These are phyloP conservation scores for Micromesistius poutassou DNA, from an alignment of 2,797 vertebrate species.

Conservation along the genomic window DNA sequence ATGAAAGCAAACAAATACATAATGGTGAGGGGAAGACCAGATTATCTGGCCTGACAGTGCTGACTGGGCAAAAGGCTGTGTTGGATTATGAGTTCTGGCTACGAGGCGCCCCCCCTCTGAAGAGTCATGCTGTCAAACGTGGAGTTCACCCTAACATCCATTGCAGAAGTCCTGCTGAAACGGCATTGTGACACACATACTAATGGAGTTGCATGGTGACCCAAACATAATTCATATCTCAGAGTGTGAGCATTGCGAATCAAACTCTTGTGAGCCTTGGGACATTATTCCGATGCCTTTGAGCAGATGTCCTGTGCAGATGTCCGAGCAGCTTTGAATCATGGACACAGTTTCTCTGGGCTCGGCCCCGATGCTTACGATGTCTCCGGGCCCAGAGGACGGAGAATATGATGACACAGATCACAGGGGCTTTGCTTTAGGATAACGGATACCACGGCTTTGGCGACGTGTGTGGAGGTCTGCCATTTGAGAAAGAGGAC, in stretches of 20 bases:
- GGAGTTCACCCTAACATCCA: not conserved
- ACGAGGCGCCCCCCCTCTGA: not conserved
- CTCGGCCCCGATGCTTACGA: not conserved
- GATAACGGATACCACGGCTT: constrained; percentile 24
- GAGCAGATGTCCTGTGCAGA: not conserved
- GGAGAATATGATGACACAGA: not conserved
- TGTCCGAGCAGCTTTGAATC: not conserved
- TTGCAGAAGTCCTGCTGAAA: not conserved
- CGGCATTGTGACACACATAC: not conserved
- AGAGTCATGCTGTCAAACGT: not conserved
- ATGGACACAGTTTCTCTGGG: not conserved
- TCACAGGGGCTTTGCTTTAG: constrained; percentile 7
- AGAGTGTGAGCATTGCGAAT: not conserved
- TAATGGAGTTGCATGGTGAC: not conserved
- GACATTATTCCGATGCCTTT: not conserved
- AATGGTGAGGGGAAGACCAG: constrained; percentile 2
- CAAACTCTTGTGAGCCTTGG: not conserved
- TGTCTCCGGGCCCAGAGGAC: not conserved
- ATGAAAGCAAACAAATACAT: constrained; percentile 14
- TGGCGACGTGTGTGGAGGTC: constrained; percentile 11
- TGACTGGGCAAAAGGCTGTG: constrained; percentile 10
- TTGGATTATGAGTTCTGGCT: not conserved
- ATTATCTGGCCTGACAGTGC: constrained; percentile 7
- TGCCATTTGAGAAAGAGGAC: constrained; percentile 8
- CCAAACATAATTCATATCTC: not conserved